phyloP scores from a whole-genome alignment of 2,113 vertebrate genomes.

The Balaenoptera acutorostrata region DNA sequence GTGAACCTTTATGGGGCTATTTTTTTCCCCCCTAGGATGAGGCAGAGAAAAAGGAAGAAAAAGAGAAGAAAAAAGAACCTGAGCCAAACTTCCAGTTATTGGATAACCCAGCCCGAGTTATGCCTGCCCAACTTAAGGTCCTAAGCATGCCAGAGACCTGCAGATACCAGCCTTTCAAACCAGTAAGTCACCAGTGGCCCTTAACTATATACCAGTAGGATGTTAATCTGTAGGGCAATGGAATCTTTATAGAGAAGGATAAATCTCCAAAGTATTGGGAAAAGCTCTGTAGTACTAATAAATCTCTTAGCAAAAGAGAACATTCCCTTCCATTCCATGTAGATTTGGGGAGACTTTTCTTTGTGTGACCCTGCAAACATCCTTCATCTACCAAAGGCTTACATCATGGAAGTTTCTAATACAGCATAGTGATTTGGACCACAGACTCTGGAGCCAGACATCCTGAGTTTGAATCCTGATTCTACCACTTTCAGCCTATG shows the following conservation, averaged over 20 bases:
- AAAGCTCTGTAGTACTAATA: neutral
- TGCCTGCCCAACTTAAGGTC: conserved; percentile 98
- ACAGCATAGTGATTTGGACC: neutral
- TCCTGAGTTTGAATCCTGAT: neutral
- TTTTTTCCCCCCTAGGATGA: conserved; percentile 79
- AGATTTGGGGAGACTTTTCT: neutral
- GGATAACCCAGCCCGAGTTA: conserved; percentile 96
- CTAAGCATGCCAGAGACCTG: conserved; percentile 94
- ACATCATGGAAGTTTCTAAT: neutral
- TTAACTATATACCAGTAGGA: neutral
- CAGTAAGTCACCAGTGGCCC: conserved; percentile 78
- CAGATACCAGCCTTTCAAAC: conserved; percentile 98
- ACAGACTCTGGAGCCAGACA: neutral
- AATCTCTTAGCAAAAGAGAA: neutral
- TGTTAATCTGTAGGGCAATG: neutral
- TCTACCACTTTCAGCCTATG: neutral
- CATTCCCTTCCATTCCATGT: neutral
- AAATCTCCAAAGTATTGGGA: neutral
- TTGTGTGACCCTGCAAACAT: neutral
- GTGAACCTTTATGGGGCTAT: neutral
- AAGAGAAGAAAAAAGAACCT: conserved; percentile 97
- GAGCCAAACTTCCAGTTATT: conserved; percentile 96
- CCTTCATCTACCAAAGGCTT: neutral
- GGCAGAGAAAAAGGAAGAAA: conserved; percentile 92
- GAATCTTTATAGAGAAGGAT: neutral